phyloP scores from a whole-genome alignment of 2,888 invertebrate species.

The Lordiphosa andalusiaca region DNA sequence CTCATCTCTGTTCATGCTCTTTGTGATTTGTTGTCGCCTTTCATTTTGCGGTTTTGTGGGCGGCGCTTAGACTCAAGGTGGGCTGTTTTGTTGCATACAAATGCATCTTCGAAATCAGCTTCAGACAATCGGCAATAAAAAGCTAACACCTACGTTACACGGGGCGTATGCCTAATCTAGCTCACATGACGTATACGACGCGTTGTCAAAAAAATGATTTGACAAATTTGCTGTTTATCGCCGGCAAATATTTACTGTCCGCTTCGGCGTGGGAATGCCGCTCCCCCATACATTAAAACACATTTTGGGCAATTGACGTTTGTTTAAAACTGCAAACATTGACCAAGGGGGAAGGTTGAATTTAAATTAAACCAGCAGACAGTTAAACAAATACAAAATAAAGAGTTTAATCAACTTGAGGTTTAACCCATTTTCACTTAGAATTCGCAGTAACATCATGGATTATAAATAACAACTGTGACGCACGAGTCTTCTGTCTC shows the following conservation, averaged over 20 bases:
- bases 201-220: slow-evolving; percentile 8
- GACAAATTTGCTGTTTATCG: slow-evolving; percentile 25
- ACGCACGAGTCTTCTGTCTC: slow-evolving; percentile 31
- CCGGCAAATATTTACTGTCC: slow-evolving; percentile 55
- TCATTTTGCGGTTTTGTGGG: slow-evolving; percentile 58
- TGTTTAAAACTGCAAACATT: slow-evolving; percentile 46
- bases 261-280: slow-evolving; percentile 59
- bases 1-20: slow-evolving; percentile 20
- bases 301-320: slow-evolving; percentile 51
- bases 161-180: slow-evolving; percentile 41
- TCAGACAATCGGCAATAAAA: slow-evolving; percentile 20
- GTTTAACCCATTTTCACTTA: slow-evolving; percentile 16
- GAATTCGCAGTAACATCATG: slow-evolving; percentile 26
- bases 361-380: slow-evolving; percentile 62
- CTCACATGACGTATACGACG: slow-evolving; percentile 44
- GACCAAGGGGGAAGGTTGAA: slow-evolving; percentile 11
- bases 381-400: slow-evolving; percentile 32
- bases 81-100: slow-evolving; percentile 26
- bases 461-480: slow-evolving; percentile 32
- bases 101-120: slow-evolving; percentile 19
- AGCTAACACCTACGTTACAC: slow-evolving; percentile 21
- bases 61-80: slow-evolving; percentile 48
- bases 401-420: slow-evolving; percentile 9
- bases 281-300: slow-evolving; percentile 49
- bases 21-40: slow-evolving; percentile 49